Evolutionary conservation across 2,113 vertebrate genomes (phyloP).

Genomic region (Eublepharis macularius): DNA sequence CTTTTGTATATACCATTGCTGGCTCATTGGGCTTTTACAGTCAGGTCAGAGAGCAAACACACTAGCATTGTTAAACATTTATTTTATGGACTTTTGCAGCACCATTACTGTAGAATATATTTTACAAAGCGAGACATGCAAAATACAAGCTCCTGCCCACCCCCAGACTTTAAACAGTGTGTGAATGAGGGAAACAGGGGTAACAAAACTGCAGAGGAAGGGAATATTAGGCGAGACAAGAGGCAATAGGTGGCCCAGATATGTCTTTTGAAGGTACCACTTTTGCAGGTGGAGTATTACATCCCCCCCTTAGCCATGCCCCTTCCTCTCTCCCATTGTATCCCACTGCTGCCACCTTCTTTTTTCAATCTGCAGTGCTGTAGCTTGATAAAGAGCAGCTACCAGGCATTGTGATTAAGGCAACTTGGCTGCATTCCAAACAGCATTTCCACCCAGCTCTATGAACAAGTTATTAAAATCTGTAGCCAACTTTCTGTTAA

Average conservation of each 20-base stretch:
- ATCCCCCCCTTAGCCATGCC: not conserved
- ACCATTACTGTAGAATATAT: no score
- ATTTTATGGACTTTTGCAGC: not conserved
- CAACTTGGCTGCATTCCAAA: not conserved
- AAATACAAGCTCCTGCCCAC: not conserved
- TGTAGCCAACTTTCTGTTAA: not conserved
- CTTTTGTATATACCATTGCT: not conserved
- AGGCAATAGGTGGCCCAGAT: not conserved
- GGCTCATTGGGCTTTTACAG: not conserved
- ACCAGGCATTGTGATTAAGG: not conserved
- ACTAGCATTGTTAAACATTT: not conserved
- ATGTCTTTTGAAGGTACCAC: not conserved
- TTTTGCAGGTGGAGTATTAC: not conserved
- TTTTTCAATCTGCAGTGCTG: conserved; percentile 27
- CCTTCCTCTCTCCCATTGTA: not conserved
- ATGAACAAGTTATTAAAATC: not conserved
- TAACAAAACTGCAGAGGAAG: not conserved
- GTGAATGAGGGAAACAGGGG: not conserved
- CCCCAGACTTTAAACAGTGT: no score
- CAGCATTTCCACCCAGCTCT: not conserved
- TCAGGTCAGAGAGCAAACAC: not conserved
- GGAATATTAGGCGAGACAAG: not conserved
- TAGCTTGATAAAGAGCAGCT: not conserved
- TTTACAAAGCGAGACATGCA: not conserved
- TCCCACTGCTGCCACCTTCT: not conserved